Evolutionary conservation across 2,888 invertebrate species (phyloP).

Genomic region (Enoplolaimus lenunculus): DNA sequence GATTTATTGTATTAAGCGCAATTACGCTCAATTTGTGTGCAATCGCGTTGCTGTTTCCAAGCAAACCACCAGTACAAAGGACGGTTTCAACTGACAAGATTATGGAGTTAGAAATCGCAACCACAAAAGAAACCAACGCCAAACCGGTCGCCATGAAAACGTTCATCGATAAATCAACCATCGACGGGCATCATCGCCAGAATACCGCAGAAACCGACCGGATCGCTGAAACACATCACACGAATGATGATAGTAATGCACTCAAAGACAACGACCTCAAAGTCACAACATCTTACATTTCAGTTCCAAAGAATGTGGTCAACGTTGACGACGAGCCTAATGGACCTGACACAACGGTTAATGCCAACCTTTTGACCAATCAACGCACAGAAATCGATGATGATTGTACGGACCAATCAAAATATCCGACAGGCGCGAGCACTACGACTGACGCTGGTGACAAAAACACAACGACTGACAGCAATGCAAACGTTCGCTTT

Average conservation of each 20-base stretch:
- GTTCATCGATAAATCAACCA: too few species aligned
- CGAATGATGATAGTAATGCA: too few species aligned
- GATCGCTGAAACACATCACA: too few species aligned
- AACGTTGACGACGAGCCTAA: not conserved
- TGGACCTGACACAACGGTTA: too few species aligned
- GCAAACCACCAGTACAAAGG: not conserved
- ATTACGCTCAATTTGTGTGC: slow-evolving; percentile 6
- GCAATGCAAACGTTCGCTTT: not conserved
- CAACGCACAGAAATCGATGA: not conserved
- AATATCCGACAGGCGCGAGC: not conserved
- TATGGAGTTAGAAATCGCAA: not conserved
- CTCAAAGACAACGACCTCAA: too few species aligned
- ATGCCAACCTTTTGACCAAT: too few species aligned
- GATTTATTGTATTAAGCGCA: not conserved
- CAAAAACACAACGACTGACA: not conserved
- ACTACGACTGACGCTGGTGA: too few species aligned
- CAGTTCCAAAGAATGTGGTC: not conserved
- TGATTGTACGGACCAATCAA: not conserved
- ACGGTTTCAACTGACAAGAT: not conserved
- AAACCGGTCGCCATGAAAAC: not conserved
- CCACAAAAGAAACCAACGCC: not conserved
- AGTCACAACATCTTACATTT: too few species aligned
- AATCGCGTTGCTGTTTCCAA: slow-evolving; percentile 1
- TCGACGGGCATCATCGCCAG: too few species aligned
- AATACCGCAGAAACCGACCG: too few species aligned